These are phyloP conservation scores for Troilus luridus DNA, from an alignment of 2,888 invertebrate species.

Conservation along the genomic window DNA sequence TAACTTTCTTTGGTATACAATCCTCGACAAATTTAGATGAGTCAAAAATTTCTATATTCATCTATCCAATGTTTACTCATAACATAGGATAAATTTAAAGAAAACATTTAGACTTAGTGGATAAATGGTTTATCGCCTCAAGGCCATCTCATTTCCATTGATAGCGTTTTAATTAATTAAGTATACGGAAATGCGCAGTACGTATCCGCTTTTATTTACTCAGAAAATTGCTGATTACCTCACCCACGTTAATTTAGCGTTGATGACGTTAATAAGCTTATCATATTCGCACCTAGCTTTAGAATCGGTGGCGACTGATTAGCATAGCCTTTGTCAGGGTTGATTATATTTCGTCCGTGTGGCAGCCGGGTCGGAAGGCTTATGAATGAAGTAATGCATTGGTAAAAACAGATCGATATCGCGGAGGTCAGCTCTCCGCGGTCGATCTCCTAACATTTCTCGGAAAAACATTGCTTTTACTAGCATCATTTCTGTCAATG, in stretches of 20 bases:
- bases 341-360: neutral
- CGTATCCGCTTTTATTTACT: neutral
- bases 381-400: conserved; percentile 35
- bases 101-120: no score
- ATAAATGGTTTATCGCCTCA: no score
- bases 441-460: conserved; percentile 7
- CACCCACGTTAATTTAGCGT: neutral
- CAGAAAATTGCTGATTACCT: neutral
- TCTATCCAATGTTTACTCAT: no score
- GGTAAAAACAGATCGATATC: conserved; percentile 31
- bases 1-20: no score
- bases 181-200: no score
- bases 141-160: neutral
- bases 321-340: neutral
- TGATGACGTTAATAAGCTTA: neutral
- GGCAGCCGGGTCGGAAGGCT: neutral
- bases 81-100: no score
- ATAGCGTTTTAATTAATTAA: neutral
- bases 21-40: no score
- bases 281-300: neutral
- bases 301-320: neutral
- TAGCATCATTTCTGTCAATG: neutral
- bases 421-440: neutral
- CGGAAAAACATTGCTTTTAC: neutral
- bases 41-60: no score